Evolutionary conservation across 2,113 vertebrate species (phyloP), one percentile per base, ranked within the genome.

Genomic region (Microtus oregoni): DNA sequence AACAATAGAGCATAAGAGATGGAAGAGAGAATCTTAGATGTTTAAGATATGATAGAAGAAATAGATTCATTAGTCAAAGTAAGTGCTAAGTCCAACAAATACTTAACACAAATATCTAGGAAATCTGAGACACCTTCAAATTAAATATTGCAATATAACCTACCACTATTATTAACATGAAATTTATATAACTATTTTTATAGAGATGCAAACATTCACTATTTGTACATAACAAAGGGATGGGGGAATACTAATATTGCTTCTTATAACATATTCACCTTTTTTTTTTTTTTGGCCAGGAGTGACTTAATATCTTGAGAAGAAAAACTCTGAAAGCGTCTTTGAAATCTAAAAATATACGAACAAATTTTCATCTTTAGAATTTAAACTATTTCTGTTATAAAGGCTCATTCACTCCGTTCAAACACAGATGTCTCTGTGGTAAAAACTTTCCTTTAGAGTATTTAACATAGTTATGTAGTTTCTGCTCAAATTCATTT

Each of bases 391-490:
- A 81, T 91, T 94, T 94, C 61, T 95, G 22, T 88, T 89, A 35
- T 22, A 95, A 94, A 94, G 86, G 13, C 61, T 91, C 73, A 67
- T 94, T 97, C 52, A 78, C 58, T 73, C 72, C 73, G 10, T 83
- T 95, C 77, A 92, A 96, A 96, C 77, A 92, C 92, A 97, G 94
- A 95, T 97, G 91, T 96, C 72, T 89, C 41, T 93, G 91, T 47
- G 75, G 76, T 96, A 86, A 95, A 94, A 92, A 94, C 50, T 81
- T 83, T 86, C 65, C 81, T 52, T 47, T 73, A 67, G 50, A 86
- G 15, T 89, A 77, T 86, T 96, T 95, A 94, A 89, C 52, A 55
- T 73, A 91, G 92, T 96, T 92, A 86, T 91, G 35, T 86, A 72
- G 87, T 89, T 96, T 65, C 86, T 91, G 67, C 72, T 52, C 91